These are phyloP conservation scores for Thinocorus orbignyianus DNA, from an alignment of 2,113 vertebrate species.

Conservation along the genomic window DNA sequence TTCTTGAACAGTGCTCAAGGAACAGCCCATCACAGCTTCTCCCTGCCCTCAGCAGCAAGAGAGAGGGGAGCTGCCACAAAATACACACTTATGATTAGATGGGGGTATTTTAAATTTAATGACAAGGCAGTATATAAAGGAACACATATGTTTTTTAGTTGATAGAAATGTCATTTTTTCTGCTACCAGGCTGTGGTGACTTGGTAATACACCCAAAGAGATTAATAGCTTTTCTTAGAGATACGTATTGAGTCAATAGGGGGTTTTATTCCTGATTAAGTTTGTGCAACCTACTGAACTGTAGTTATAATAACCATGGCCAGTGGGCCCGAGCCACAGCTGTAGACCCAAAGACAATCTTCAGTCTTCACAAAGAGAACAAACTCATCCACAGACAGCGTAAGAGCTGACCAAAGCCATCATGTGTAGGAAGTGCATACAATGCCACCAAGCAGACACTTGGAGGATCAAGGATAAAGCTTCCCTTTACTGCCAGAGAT, in stretches of 20 bases:
- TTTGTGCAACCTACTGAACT: background rate
- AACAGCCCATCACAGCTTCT: background rate
- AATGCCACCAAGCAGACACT: too few species aligned
- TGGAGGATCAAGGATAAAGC: accelerated
- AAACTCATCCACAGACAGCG: accelerated
- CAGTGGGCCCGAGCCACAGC: background rate
- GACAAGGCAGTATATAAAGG: background rate
- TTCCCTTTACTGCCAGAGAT: background rate
- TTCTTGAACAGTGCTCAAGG: background rate
- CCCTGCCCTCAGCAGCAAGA: background rate
- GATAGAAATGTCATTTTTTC: background rate
- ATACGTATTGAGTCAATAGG: background rate
- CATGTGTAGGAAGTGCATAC: accelerated
- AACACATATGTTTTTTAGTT: background rate
- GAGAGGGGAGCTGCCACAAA: background rate
- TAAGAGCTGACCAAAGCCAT: background rate
- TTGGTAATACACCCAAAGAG: background rate
- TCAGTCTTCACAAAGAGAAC: background rate
- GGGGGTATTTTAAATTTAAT: background rate
- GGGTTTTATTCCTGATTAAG: background rate
- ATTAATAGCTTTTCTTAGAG: background rate
- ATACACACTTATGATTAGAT: background rate
- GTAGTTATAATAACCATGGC: background rate
- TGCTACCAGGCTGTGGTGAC: background rate
- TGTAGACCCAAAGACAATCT: background rate